A percentile compares a stretch with the other conserved stretches of the same genome.
These are phyloP conservation scores for Drosophila colorata DNA, from an alignment of 2,888 invertebrate species.

Conservation along the genomic window DNA sequence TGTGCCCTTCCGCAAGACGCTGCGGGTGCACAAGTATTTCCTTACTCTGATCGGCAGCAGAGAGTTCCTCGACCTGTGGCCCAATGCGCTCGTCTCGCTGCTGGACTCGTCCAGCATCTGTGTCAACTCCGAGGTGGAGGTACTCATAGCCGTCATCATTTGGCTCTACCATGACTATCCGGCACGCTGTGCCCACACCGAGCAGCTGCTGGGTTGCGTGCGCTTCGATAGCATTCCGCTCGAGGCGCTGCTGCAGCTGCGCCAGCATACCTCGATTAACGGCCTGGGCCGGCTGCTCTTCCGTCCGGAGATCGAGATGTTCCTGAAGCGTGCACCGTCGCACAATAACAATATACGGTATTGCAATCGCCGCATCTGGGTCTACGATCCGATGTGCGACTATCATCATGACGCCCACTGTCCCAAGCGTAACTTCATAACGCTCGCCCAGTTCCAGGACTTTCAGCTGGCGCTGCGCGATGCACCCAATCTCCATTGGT, in stretches of 20 bases:
- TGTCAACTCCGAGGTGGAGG: constrained; percentile 50
- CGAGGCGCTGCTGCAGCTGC: constrained; percentile 22
- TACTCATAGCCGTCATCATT: constrained; percentile 19
- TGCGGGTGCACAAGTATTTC: constrained; percentile 44
- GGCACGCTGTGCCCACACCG: neutral
- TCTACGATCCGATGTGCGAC: constrained; percentile 28
- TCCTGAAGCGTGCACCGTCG: neutral
- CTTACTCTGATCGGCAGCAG: constrained; percentile 25
- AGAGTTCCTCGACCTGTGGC: constrained; percentile 21
- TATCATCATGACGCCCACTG: constrained; percentile 49
- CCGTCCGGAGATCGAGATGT: constrained; percentile 18
- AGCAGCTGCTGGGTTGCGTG: constrained; percentile 12
- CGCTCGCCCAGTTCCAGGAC: constrained; percentile 5
- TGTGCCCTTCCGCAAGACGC: neutral
- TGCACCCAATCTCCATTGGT: constrained; percentile 34
- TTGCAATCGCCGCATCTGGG: constrained; percentile 36
- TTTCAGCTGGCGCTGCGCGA: constrained; percentile 5
- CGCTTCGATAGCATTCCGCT: constrained; percentile 36
- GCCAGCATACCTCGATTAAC: neutral
- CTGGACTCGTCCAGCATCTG: constrained; percentile 35
- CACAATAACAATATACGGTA: constrained; percentile 11
- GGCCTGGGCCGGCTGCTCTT: constrained; percentile 6
- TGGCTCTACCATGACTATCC: constrained; percentile 39
- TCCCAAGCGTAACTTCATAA: constrained; percentile 28
- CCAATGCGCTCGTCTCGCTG: constrained; percentile 14